Percentiles rank a stretch among this genome's conserved stretches.
phyloP scores from a whole-genome alignment of 64 coral and sea anemone species.

The Pocillopora verrucosa region DNA sequence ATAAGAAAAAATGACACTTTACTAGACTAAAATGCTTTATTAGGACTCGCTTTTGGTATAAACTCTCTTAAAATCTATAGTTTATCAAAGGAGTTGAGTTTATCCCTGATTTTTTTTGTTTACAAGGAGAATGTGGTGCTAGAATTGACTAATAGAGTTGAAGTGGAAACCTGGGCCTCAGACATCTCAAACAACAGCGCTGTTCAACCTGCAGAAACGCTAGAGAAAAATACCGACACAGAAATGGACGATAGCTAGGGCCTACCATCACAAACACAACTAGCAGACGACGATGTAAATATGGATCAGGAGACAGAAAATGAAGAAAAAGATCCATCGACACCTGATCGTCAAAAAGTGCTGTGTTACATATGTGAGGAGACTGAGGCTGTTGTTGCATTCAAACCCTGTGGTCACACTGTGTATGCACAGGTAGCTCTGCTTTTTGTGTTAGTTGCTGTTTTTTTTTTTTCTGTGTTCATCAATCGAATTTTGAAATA shows the following conservation, averaged over 20 bases:
- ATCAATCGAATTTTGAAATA: background rate
- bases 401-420: slow-evolving; percentile 55
- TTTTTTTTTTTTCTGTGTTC: background rate
- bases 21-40: background rate
- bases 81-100: no score
- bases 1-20: background rate
- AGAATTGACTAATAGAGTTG: slow-evolving; percentile 13
- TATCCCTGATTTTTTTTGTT: background rate
- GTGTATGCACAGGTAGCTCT: slow-evolving; percentile 48
- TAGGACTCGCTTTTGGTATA: no score
- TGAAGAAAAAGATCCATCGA: no score
- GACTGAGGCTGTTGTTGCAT: slow-evolving; percentile 35
- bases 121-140: background rate
- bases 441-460: background rate
- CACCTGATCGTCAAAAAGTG: background rate
- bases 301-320: no score
- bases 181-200: background rate
- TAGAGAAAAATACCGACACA: background rate
- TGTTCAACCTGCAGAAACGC: background rate
- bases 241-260: background rate
- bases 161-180: background rate
- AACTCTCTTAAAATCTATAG: no score
- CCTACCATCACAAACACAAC: background rate
- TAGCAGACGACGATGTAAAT: no score
- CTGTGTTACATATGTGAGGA: slow-evolving; percentile 57